phyloP scores from a whole-genome alignment of 2,888 invertebrate species.

The Mallateleia sp. region DNA sequence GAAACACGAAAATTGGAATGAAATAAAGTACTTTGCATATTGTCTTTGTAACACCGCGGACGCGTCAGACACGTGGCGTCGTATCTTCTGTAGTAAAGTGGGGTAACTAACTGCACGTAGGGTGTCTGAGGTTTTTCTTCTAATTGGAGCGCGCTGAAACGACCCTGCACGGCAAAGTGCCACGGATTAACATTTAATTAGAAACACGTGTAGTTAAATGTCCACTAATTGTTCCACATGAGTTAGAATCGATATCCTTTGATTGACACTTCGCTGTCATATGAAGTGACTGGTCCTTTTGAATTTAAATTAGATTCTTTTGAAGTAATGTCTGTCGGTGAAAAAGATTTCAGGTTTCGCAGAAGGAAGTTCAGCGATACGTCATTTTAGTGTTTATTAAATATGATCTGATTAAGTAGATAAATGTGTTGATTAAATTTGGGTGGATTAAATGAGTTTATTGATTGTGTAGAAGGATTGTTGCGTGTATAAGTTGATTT shows the following conservation, averaged over 20 bases:
- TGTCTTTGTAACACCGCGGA: slow-evolving; percentile 61
- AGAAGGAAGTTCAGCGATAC: too few relatives aligned
- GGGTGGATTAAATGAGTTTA: too few relatives aligned
- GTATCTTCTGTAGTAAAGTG: slow-evolving; percentile 56
- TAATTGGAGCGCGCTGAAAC: slow-evolving; percentile 84
- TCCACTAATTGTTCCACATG: slow-evolving; percentile 86
- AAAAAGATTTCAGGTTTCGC: too few relatives aligned
- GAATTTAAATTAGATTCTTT: background rate
- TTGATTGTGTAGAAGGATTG: too few relatives aligned
- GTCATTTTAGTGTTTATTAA: too few relatives aligned
- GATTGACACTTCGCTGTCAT: slow-evolving; percentile 66
- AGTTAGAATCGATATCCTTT: slow-evolving; percentile 70
- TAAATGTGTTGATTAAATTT: too few relatives aligned
- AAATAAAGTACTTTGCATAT: slow-evolving; percentile 67
- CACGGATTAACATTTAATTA: slow-evolving; percentile 85
- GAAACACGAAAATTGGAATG: slow-evolving; percentile 54
- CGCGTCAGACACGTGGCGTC: slow-evolving; percentile 79
- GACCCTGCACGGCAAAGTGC: slow-evolving; percentile 81
- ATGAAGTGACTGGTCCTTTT: slow-evolving; percentile 6
- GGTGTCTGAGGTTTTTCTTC: slow-evolving; percentile 81
- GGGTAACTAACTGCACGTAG: slow-evolving; percentile 70
- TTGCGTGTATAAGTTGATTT: too few relatives aligned
- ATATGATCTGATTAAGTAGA: too few relatives aligned
- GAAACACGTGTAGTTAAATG: slow-evolving; percentile 88
- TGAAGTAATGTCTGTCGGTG: too few relatives aligned